Base-by-base conservation (phyloP, 2,888 invertebrate genomes). In the Sipha maydis region DNA sequence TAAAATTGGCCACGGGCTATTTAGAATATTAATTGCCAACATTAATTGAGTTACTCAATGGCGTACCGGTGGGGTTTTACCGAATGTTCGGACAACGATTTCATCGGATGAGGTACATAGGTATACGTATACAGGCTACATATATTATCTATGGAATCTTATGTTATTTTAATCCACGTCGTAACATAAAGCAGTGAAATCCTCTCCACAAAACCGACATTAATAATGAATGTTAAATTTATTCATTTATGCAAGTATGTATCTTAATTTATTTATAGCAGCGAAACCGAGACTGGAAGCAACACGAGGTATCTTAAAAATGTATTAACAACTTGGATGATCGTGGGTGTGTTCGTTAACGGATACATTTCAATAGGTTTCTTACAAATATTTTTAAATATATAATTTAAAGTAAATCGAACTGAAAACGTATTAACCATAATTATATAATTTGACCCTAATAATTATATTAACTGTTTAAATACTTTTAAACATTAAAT, bases 11-110 rank as follows among this genome's bases (percentile, higher is more conserved):
- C 38, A 31, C 67, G 31, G 82, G 76, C 88, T 48, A 67, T 88
- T 88, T 88, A 67, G 88, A 88, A 88, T 88, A 88, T 88, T 88
- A 88, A 88, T 88, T 75, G 88, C 73, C n/a, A 17, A 25, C 75
- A 88, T 88, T 88, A 88, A 88, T 88, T 61, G 82, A 80, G 80
- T 75, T 80, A 86, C 38, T 54, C 28, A 21, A 28, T n/a, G 17
- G 54, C 67, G 19, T 77, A 77, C 78, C 61, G 71, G 28, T 8
- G 71, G 28, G 78, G 79, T 82, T 88, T 82, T 67, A 21, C 73
- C 56, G 73, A 73, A 69, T 48, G 54, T 85, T 85, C 71, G 71
- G 78, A 85, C 69, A 85, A 86, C 85, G 79, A 73, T 86, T 86
- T 48, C 79, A 73, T 86, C 86, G 28, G 38, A 78, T 19, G 28